Evolutionary conservation across 2,797 vertebrate genomes (phyloP).

Genomic region (Tapirus indicus): DNA sequence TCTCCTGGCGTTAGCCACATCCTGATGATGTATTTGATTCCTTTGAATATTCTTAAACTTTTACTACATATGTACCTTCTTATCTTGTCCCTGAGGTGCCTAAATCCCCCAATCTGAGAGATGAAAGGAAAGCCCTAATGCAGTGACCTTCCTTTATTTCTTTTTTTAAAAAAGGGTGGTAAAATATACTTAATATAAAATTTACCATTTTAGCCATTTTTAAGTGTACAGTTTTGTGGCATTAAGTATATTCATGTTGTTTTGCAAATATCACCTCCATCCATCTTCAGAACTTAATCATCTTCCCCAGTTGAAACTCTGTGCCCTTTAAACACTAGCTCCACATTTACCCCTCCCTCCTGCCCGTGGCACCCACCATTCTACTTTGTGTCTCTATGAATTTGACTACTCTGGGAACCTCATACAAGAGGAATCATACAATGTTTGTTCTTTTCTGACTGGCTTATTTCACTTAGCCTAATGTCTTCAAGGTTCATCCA

Average conservation of each 20-base stretch:
- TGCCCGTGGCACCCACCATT: not conserved
- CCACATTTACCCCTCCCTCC: too few relatives aligned
- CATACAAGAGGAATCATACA: rapidly evolving
- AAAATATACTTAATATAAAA: not conserved
- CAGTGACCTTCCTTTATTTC: not conserved
- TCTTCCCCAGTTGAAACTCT: not conserved
- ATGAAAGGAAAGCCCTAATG: not conserved
- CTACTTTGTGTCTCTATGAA: not conserved
- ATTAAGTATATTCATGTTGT: not conserved
- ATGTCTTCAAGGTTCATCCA: not conserved
- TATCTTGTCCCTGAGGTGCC: not conserved
- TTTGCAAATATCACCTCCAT: not conserved
- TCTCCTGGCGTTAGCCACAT: not conserved
- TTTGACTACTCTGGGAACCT: not conserved
- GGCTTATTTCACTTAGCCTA: too few relatives aligned
- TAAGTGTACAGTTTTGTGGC: not conserved
- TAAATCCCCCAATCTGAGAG: not conserved
- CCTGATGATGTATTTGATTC: not conserved
- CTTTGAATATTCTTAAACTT: not conserved
- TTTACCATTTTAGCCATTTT: not conserved
- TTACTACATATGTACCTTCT: not conserved
- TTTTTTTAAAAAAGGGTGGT: not conserved
- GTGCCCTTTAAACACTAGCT: not conserved
- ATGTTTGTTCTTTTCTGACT: not conserved
- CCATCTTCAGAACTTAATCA: not conserved